Base-by-base conservation (phyloP, 2,797 vertebrate species). In the Coccyzus lansbergi region DNA sequence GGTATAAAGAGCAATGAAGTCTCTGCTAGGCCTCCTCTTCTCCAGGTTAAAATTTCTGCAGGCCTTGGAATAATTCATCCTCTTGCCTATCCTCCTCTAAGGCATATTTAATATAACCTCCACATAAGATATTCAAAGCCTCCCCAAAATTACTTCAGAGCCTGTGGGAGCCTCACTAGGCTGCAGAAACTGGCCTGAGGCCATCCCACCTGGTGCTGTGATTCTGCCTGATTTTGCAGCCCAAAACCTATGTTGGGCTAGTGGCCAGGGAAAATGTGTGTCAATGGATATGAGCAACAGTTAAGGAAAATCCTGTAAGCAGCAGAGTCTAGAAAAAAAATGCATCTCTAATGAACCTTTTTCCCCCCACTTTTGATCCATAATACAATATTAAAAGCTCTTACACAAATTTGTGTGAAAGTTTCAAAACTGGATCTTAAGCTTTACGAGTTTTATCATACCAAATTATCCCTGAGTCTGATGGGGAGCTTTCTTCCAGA, bases 71-170 rank as follows among this genome's bases (percentile, higher is more conserved):
- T 87, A 89, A 88, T 83, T 88, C 49, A 83, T 44, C 9, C 40
- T 81, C 89, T 82, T 80, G 31, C 60, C 36, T 86, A 76, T 65
- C 67, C 58, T 86, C 28, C 67, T 77, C 53, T 86, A 58, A 82
- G 67, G 29, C 29, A 38, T 68, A 75, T 72, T 93, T 90, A 90
- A 88, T 88, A 83, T 28, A 84, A 69, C 40, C 11, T 85, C 20
- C 2, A 2, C 3, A 5, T 56, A 90, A 88, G 49, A 25, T 18
- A 36, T 90, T 88, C 86, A 88, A 93, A 86, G 31, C 21, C 44
- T 95, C 71, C 38, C 53, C 77, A 64, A 92, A 87, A 89, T 85
- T 22, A 90, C 83, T 81, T 86, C 74, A 85, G 78, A 84, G 70
- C 38, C 77, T 63, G 28, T 4, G 2, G 42, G 78, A 82, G n/a